phyloP scores from a whole-genome alignment of 2,797 vertebrate species.

The Pangasius larnaudii region DNA sequence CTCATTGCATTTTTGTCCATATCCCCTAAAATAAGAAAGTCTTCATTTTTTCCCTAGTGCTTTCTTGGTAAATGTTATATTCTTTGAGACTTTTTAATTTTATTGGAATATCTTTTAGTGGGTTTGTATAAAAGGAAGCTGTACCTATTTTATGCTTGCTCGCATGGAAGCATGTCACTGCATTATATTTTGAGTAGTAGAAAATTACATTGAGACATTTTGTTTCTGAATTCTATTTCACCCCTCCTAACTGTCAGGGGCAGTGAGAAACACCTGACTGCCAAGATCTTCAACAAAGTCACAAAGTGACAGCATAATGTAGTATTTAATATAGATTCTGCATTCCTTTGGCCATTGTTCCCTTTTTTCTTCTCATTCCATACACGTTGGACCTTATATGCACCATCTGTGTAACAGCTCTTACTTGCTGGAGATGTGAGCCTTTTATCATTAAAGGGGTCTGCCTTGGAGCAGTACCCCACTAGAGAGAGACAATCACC shows the following conservation, averaged over 20 bases:
- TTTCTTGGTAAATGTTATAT: not conserved
- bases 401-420: not conserved
- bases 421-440: not conserved
- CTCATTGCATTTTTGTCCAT: not conserved
- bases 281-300: not conserved
- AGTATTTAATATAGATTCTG: not conserved
- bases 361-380: not conserved
- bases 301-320: not conserved
- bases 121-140: not conserved
- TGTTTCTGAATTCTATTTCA: not conserved
- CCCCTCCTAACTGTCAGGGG: no score
- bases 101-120: not conserved
- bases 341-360: not conserved
- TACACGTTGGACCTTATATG: not conserved
- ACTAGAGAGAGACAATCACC: not conserved
- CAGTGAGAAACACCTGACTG: not conserved
- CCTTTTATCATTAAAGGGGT: not conserved
- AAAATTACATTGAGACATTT: not conserved
- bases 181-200: not conserved
- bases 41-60: not conserved
- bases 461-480: not conserved
- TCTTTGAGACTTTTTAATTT: not conserved
- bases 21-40: not conserved
- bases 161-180: not conserved
- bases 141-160: not conserved